Conservation (phyloP, 1,140 invertebrate genomes). For the Apocrypta bakeri region DNA sequence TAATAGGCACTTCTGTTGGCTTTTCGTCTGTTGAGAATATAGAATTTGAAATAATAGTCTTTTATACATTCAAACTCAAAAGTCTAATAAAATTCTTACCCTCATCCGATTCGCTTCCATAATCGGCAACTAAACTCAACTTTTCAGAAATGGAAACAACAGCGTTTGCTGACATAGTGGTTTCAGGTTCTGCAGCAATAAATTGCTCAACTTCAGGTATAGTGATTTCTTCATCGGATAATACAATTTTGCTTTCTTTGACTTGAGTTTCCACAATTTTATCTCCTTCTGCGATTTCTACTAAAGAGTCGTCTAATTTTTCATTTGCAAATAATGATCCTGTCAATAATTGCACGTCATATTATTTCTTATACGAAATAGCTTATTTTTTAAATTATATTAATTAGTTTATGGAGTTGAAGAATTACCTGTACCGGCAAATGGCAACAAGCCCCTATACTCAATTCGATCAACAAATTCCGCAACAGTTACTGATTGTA, state of each 20-base stretch:
- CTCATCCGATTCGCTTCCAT: constrained; percentile 62
- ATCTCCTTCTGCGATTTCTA: constrained; percentile 56
- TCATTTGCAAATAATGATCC: constrained; percentile 12
- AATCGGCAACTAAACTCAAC: constrained; percentile 64
- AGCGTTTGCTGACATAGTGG: background rate
- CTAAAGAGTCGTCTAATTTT: background rate
- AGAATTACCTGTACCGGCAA: constrained; percentile 63
- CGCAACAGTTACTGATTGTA: constrained; percentile 24
- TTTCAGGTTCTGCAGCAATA: background rate
- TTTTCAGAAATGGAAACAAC: background rate
- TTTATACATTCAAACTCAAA: constrained; percentile 24
- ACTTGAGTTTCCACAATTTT: constrained; percentile 50
- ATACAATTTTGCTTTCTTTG: constrained; percentile 14
- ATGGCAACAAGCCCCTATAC: constrained; percentile 64
- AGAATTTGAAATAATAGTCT: constrained; percentile 38
- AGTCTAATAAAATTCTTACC: constrained; percentile 55
- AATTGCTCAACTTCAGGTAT: background rate
- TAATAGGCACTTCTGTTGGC: constrained; percentile 66
- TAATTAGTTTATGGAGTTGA: constrained; percentile 23
- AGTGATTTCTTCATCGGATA: constrained; percentile 26
- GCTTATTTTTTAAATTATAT: background rate
- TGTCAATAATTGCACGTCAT: constrained; percentile 24
- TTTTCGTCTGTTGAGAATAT: constrained; percentile 60
- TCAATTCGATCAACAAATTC: constrained; percentile 26
- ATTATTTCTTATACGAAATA: background rate